A percentile compares a stretch with the other conserved stretches of the same genome.
These are phyloP conservation scores for Campylomormyrus numenius DNA, from an alignment of 2,113 vertebrate species.

Conservation along the genomic window DNA sequence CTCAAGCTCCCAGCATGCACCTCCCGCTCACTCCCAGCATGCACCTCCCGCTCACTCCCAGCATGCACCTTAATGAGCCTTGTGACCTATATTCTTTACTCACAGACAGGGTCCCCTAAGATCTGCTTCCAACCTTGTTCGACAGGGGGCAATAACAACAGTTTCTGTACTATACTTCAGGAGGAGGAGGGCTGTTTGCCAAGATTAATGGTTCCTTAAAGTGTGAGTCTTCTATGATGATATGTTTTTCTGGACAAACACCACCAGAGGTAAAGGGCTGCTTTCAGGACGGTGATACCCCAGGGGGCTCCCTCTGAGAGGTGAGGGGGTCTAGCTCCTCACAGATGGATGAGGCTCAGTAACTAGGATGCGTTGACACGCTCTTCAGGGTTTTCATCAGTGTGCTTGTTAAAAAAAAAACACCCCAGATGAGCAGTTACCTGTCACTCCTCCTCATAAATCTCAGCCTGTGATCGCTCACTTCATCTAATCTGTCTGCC, in stretches of 20 bases:
- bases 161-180: neutral
- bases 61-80: neutral
- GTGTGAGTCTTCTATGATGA: neutral
- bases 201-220: too few species aligned
- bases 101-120: neutral
- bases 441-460: constrained; percentile 48
- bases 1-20: neutral
- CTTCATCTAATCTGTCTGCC: constrained; percentile 61
- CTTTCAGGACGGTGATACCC: neutral
- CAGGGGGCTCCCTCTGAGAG: neutral
- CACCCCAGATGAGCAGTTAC: constrained; percentile 56
- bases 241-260: neutral
- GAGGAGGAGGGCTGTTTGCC: neutral
- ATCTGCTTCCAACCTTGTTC: neutral
- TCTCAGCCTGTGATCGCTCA: constrained; percentile 48
- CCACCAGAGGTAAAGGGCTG: neutral
- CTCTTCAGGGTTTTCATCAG: constrained; percentile 18
- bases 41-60: neutral
- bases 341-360: neutral
- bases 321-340: neutral
- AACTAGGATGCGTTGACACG: neutral
- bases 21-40: neutral
- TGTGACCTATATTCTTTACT: neutral
- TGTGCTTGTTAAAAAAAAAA: constrained; percentile 35
- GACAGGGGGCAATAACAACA: neutral